These are phyloP conservation scores for Stomatorhinus walkeri DNA, from an alignment of 2,797 vertebrate species.

Conservation along the genomic window DNA sequence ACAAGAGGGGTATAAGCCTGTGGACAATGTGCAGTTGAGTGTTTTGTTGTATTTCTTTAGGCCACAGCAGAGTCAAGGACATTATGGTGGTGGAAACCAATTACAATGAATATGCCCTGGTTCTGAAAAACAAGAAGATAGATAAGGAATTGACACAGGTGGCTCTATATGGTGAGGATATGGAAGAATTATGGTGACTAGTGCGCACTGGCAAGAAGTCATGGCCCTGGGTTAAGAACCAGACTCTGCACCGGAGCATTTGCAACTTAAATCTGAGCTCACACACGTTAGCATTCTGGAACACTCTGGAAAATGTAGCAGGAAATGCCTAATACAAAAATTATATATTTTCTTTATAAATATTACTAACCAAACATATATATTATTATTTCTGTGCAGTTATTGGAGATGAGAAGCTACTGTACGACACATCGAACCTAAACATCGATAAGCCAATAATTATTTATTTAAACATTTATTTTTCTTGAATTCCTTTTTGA, in stretches of 20 bases:
- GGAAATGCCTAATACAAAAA: background rate
- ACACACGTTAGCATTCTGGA: background rate
- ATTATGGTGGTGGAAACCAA: conserved; percentile 68
- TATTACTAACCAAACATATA: background rate
- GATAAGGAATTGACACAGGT: conserved; percentile 63
- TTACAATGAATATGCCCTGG: conserved; percentile 64
- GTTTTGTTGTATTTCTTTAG: conserved; percentile 36
- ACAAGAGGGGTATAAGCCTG: background rate
- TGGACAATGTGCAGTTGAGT: background rate
- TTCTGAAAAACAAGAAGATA: conserved; percentile 64
- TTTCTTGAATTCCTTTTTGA: background rate
- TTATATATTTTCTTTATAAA: background rate
- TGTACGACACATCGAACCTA: background rate
- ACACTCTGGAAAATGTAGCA: background rate
- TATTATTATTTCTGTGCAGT: background rate
- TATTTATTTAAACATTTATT: no score
- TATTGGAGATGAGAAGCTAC: background rate
- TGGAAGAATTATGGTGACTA: background rate
- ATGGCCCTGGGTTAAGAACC: background rate
- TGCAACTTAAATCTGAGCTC: background rate
- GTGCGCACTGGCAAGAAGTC: background rate
- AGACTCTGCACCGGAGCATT: background rate
- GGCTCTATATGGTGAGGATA: conserved; percentile 61
- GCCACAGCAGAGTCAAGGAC: conserved; percentile 61
- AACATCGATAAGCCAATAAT: background rate